phyloP scores from a whole-genome alignment of 92 coral and sea anemone species.

The Paramuricea clavata region DNA sequence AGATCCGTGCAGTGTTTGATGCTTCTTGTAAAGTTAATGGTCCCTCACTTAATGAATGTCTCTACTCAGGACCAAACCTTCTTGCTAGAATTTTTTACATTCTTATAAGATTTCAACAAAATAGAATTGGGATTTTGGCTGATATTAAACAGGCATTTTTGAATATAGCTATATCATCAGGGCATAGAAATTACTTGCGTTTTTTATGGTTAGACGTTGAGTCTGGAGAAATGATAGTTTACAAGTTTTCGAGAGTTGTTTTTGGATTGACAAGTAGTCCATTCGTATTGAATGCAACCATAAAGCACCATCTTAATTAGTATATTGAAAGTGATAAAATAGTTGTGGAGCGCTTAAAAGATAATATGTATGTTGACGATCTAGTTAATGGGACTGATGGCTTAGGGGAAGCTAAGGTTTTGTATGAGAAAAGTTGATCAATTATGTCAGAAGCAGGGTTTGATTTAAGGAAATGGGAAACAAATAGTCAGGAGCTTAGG shows the following conservation, averaged over 20 bases:
- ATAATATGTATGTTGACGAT: neutral
- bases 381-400: neutral
- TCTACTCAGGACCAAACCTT: too few relatives aligned
- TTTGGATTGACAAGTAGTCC: neutral
- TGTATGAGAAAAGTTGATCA: neutral
- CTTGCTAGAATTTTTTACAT: too few relatives aligned
- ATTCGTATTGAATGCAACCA: neutral
- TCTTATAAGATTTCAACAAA: too few relatives aligned
- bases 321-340: neutral
- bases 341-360: neutral
- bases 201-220: neutral
- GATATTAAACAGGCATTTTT: too few relatives aligned
- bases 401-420: neutral
- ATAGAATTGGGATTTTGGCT: too few relatives aligned
- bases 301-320: neutral
- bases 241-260: neutral
- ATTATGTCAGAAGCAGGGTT: neutral
- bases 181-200: too few relatives aligned
- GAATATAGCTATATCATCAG: too few relatives aligned
- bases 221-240: neutral
- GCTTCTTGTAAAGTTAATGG: too few relatives aligned
- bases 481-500: neutral
- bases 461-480: neutral
- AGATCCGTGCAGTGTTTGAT: too few relatives aligned
- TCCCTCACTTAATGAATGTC: too few relatives aligned